Conservation (phyloP, 2,888 invertebrate genomes). For the Sabatieria punctata region DNA sequence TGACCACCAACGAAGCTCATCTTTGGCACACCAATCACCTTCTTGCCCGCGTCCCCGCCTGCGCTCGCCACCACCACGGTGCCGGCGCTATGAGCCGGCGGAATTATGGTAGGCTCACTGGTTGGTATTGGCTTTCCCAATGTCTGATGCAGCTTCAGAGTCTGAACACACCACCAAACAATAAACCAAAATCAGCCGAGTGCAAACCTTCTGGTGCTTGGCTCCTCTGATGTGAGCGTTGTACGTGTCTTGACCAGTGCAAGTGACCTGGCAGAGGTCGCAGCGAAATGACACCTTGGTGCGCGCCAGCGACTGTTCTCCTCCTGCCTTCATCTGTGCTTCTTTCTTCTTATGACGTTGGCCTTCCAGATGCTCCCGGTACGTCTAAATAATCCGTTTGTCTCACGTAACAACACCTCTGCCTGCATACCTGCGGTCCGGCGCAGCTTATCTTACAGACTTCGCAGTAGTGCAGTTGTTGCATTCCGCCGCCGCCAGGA, state of each 20-base stretch:
- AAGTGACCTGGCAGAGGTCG: conserved; percentile 93
- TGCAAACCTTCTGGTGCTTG: conserved; percentile 82
- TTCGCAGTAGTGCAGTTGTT: conserved; percentile 90
- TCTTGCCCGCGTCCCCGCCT: conserved; percentile 22
- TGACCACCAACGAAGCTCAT: conserved; percentile 56
- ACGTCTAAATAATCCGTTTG: conserved; percentile 44
- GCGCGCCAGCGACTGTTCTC: background rate
- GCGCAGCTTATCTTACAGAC: conserved; percentile 96
- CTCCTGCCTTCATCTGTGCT: conserved; percentile 55
- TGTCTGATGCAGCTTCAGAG: conserved; percentile 80
- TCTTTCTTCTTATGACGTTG: conserved; percentile 98
- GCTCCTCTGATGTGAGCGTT: conserved; percentile 82
- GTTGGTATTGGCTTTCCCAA: conserved; percentile 93
- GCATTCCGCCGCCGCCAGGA: conserved; percentile 27
- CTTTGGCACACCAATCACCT: conserved; percentile 49
- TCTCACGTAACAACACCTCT: background rate
- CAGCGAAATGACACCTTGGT: conserved; percentile 55
- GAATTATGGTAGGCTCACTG: conserved; percentile 72
- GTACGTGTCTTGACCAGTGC: conserved; percentile 95
- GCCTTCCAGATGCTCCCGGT: conserved; percentile 84
- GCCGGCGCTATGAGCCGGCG: conserved; percentile 11
- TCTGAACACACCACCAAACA: conserved; percentile 31
- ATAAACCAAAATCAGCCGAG: background rate
- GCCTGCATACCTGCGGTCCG: conserved; percentile 53
- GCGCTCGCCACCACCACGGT: background rate